A percentile compares a stretch with the other conserved stretches of the same genome.
These are phyloP conservation scores for Orthosia cruda DNA, from an alignment of 2,888 invertebrate species.

Conservation along the genomic window DNA sequence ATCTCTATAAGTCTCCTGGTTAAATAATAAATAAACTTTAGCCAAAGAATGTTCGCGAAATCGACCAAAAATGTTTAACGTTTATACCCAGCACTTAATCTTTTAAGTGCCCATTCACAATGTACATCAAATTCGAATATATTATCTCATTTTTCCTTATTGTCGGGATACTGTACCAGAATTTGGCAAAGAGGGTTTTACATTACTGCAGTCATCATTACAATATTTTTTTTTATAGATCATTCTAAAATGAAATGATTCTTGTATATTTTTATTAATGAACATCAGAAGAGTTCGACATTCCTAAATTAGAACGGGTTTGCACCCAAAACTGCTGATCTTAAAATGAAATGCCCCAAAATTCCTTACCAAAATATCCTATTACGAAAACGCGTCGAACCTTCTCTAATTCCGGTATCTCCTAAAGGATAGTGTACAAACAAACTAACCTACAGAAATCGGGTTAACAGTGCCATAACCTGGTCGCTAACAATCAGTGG, in stretches of 20 bases:
- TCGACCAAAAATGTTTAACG: constrained; percentile 20
- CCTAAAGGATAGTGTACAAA: constrained; percentile 58
- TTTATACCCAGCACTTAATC: constrained; percentile 51
- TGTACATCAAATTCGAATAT: constrained; percentile 48
- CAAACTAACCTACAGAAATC: constrained; percentile 76
- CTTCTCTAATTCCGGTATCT: constrained; percentile 49
- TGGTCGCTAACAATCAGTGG: constrained; percentile 79
- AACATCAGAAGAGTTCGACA: neutral
- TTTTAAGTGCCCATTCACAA: constrained; percentile 58
- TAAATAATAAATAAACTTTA: constrained; percentile 21
- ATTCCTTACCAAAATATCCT: constrained; percentile 20
- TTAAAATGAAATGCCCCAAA: constrained; percentile 20
- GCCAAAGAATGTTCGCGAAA: constrained; percentile 4
- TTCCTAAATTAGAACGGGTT: neutral
- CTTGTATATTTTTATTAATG: neutral
- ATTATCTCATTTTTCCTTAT: constrained; percentile 51
- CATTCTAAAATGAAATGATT: neutral
- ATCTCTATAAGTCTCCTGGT: too few relatives aligned
- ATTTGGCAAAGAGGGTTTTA: neutral
- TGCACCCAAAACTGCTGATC: constrained; percentile 9
- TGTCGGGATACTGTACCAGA: constrained; percentile 6
- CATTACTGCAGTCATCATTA: neutral
- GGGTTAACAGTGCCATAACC: constrained; percentile 83
- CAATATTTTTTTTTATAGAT: neutral
- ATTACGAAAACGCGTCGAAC: constrained; percentile 42